These are phyloP conservation scores for Drosophila simulans DNA, from an alignment of 1,140 invertebrate genomes.

Conservation along the genomic window DNA sequence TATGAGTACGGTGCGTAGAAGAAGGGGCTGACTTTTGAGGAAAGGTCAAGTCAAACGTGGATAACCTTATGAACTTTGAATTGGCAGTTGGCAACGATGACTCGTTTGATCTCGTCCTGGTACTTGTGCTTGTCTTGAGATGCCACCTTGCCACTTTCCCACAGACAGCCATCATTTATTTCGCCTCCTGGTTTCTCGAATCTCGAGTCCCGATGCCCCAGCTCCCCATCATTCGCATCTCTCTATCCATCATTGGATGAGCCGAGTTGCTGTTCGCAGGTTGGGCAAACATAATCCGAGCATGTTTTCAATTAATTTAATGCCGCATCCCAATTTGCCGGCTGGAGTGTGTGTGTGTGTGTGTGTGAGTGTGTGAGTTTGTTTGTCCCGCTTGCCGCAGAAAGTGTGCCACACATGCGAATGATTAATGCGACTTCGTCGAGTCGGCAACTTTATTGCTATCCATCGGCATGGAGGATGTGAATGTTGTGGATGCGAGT, in stretches of 20 bases:
- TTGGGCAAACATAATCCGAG: slow-evolving; percentile 70
- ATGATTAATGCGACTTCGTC: slow-evolving; percentile 73
- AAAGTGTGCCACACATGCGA: slow-evolving; percentile 61
- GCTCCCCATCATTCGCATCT: background rate
- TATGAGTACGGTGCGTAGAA: too few species aligned
- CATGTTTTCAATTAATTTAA: slow-evolving; percentile 78
- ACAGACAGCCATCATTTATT: slow-evolving; percentile 21
- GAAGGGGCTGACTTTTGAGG: slow-evolving; percentile 1
- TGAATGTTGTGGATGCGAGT: too few species aligned
- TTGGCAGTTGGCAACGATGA: slow-evolving; percentile 16
- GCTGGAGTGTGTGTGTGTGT: slow-evolving; percentile 16
- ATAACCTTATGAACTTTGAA: slow-evolving; percentile 13
- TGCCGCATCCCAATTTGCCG: slow-evolving; percentile 59
- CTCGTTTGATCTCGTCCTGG: slow-evolving; percentile 28
- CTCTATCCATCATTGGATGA: slow-evolving; percentile 15
- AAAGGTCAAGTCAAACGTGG: slow-evolving; percentile 18
- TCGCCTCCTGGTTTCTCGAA: background rate
- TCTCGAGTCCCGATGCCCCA: background rate
- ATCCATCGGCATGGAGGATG: slow-evolving; percentile 1
- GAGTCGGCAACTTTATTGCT: slow-evolving; percentile 71
- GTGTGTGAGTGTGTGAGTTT: slow-evolving; percentile 16
- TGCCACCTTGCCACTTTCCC: background rate
- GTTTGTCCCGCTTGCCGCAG: slow-evolving; percentile 51
- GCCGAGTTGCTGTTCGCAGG: slow-evolving; percentile 36
- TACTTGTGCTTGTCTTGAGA: slow-evolving; percentile 5